These are phyloP conservation scores for Toxostoma redivivum DNA, from an alignment of 2,113 vertebrate species.

Conservation along the genomic window DNA sequence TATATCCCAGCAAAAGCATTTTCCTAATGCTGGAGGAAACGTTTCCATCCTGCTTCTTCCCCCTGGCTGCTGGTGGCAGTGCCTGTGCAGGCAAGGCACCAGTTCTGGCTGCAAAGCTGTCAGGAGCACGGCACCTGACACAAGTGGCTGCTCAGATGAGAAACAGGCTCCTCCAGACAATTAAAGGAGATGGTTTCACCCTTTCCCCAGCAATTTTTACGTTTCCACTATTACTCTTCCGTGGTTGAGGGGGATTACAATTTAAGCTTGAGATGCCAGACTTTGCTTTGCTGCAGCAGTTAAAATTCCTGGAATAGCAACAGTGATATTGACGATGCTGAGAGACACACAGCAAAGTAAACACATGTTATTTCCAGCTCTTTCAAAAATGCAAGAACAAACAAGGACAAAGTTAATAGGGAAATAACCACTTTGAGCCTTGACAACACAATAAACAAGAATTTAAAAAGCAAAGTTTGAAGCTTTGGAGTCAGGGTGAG, in stretches of 20 bases:
- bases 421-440: constrained; percentile 59
- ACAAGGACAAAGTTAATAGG: constrained; percentile 64
- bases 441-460: constrained; percentile 47
- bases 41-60: not conserved
- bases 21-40: not conserved
- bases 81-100: not conserved
- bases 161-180: not conserved
- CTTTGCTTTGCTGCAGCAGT: constrained; percentile 26
- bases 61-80: not conserved
- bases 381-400: constrained; percentile 64
- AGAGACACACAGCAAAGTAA: constrained; percentile 46
- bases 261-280: not conserved
- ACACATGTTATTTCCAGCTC: constrained; percentile 61
- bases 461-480: constrained; percentile 33
- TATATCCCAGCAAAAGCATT: not conserved
- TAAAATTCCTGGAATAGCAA: constrained; percentile 62
- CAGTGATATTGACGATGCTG: constrained; percentile 52
- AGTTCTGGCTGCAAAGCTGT: not conserved
- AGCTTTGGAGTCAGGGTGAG: not conserved
- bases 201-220: not conserved
- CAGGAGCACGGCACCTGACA: not conserved
- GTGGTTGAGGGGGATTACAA: not conserved
- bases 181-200: not conserved
- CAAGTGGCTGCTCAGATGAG: not conserved
- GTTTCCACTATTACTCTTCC: not conserved